These are phyloP conservation scores for Montipora capricornis DNA, from an alignment of 64 coral and sea anemone genomes.

Conservation along the genomic window DNA sequence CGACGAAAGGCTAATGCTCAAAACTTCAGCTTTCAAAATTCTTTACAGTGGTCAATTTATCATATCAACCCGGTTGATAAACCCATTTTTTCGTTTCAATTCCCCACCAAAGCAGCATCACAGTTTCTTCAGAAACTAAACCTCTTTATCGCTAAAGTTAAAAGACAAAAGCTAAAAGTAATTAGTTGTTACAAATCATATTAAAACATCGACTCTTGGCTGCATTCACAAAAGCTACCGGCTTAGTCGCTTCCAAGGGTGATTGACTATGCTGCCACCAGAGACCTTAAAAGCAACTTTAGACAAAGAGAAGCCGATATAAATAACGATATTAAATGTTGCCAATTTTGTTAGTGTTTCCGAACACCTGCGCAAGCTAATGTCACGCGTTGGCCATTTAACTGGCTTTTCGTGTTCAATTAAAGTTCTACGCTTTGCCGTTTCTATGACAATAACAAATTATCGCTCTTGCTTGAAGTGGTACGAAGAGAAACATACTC, in stretches of 20 bases:
- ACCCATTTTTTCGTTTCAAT: no score
- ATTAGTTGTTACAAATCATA: no score
- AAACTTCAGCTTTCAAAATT: no score
- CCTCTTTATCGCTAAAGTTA: no score
- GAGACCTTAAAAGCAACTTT: not conserved
- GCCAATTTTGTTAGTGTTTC: not conserved
- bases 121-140: no score
- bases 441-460: not conserved
- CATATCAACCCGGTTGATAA: no score
- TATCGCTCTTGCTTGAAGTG: not conserved
- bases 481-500: not conserved
- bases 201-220: not conserved
- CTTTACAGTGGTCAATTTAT: no score
- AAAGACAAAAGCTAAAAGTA: no score
- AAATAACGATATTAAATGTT: not conserved
- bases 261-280: not conserved
- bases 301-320: not conserved
- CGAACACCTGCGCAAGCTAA: not conserved
- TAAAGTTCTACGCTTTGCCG: no score
- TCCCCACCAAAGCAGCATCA: no score
- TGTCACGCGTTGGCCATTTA: not conserved
- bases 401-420: not conserved
- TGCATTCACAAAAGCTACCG: not conserved
- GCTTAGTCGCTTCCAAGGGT: not conserved
- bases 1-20: no score